phyloP scores from a whole-genome alignment of 2,797 vertebrate genomes.

The Pangasius sanitwongsei region DNA sequence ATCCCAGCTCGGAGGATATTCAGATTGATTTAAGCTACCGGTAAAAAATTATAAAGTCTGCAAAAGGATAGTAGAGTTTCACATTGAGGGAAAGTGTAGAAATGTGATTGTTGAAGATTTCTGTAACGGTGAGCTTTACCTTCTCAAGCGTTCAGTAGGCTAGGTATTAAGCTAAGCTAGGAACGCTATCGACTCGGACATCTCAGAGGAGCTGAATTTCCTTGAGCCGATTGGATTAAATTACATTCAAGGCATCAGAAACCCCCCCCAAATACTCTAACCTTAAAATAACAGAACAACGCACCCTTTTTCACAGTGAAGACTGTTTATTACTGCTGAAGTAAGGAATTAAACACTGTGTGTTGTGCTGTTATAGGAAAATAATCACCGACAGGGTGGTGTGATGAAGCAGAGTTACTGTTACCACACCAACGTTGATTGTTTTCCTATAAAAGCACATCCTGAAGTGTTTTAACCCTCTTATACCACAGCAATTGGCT shows the following conservation, averaged over 20 bases:
- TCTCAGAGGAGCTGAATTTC: neutral
- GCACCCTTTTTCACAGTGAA: neutral
- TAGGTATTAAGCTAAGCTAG: neutral
- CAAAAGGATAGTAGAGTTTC: slow-evolving; percentile 23
- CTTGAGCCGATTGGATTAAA: neutral
- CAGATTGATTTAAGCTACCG: slow-evolving; percentile 38
- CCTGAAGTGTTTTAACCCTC: neutral
- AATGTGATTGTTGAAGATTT: neutral
- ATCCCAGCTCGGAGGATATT: slow-evolving; percentile 42
- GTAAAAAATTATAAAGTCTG: slow-evolving; percentile 18
- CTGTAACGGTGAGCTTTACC: too few relatives aligned
- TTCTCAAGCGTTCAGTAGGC: neutral
- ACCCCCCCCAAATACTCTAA: neutral
- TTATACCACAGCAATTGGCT: neutral
- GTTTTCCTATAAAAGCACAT: neutral
- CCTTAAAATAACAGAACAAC: neutral
- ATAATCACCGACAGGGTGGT: neutral
- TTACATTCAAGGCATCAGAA: neutral
- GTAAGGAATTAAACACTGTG: neutral
- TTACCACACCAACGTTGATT: neutral
- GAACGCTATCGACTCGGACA: neutral
- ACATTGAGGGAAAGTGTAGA: neutral
- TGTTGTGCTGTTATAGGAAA: neutral
- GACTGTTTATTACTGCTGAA: too few relatives aligned
- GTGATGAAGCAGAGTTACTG: neutral